phyloP scores from a whole-genome alignment of 2,113 vertebrate genomes.

The Lethenteron reissneri region DNA sequence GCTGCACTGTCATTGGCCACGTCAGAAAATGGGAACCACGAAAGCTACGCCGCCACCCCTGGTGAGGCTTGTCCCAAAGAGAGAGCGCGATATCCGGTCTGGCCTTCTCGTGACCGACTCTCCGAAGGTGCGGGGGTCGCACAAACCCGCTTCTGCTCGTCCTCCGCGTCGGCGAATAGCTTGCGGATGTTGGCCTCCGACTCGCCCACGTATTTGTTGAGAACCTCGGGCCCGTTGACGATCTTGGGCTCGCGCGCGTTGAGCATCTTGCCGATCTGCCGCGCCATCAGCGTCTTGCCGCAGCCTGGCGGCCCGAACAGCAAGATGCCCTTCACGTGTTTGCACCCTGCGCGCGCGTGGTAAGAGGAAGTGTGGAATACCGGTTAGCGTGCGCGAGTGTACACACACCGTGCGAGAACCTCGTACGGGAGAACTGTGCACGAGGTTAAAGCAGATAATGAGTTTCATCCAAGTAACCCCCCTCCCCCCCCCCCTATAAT shows the following conservation, averaged over 20 bases:
- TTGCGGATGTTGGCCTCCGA: constrained; percentile 90
- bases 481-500: neutral
- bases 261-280: constrained; percentile 94
- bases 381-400: constrained; percentile 22
- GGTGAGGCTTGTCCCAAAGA: no score
- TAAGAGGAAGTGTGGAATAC: neutral
- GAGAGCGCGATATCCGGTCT: no score
- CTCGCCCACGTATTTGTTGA: constrained; percentile 92
- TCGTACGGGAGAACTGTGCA: constrained; percentile 4
- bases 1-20: no score
- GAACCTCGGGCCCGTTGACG: constrained; percentile 84
- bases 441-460: neutral
- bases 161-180: constrained; percentile 85
- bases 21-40: no score
- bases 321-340: constrained; percentile 89
- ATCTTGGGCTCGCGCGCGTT: constrained; percentile 86
- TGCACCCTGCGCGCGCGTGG: constrained; percentile 40
- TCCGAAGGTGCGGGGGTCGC: no score
- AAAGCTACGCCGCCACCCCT: no score
- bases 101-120: no score
- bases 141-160: constrained; percentile 74
- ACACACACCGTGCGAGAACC: constrained; percentile 4
- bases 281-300: constrained; percentile 83
- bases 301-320: constrained; percentile 82
- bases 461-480: neutral